phyloP scores from a whole-genome alignment of 2,888 invertebrate species.

The Malachius bipustulatus region DNA sequence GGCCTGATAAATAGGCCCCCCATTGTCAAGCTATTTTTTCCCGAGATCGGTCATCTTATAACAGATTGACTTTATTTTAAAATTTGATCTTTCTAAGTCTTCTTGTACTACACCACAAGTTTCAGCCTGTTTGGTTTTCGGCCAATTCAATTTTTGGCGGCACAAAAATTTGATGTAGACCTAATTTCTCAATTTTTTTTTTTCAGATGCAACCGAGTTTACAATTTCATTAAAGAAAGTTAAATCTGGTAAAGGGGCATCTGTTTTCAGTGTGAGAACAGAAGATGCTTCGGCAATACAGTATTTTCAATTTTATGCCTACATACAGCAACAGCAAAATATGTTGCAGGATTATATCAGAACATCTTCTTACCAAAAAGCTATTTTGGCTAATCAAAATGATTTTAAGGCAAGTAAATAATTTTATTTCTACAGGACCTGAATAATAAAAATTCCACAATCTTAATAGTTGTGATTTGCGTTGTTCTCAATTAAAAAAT shows the following conservation, averaged over 20 bases:
- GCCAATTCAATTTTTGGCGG: too few relatives aligned
- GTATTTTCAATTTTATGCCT: conserved; percentile 99
- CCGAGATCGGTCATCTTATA: too few relatives aligned
- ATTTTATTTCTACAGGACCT: neutral
- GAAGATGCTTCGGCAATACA: conserved; percentile 98
- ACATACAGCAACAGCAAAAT: conserved; percentile 97
- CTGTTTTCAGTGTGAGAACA: conserved; percentile 89
- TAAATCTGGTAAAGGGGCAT: conserved; percentile 59
- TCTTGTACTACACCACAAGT: too few relatives aligned
- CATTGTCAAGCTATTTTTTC: too few relatives aligned
- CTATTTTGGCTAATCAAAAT: conserved; percentile 82
- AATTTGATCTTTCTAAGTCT: too few relatives aligned
- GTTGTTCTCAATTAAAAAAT: conserved; percentile 6
- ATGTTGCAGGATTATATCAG: conserved; percentile 99
- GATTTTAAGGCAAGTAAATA: conserved; percentile 57
- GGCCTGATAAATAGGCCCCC: too few relatives aligned
- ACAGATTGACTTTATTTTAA: too few relatives aligned
- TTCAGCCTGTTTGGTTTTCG: too few relatives aligned
- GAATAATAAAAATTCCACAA: neutral
- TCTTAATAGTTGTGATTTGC: neutral
- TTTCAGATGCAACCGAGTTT: conserved; percentile 59
- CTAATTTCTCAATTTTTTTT: too few relatives aligned
- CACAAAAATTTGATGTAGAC: too few relatives aligned
- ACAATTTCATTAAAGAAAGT: conserved; percentile 61
- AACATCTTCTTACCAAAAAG: conserved; percentile 96